phyloP scores from a whole-genome alignment of 2,888 invertebrate species.

The Vanessa cardui region DNA sequence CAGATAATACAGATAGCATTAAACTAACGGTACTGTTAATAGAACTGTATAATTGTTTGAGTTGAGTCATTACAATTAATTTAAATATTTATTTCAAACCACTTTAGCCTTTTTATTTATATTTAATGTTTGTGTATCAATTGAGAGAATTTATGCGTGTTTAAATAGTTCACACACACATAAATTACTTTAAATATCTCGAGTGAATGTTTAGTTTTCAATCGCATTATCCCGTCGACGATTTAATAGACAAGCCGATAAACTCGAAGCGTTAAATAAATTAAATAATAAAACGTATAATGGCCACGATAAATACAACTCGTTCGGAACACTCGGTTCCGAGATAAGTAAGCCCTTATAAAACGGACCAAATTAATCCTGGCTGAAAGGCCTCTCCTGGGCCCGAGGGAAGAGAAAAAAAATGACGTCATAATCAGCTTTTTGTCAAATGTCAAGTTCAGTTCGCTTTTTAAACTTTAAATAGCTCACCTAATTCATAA shows the following conservation, averaged over 20 bases:
- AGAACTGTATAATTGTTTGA: neutral
- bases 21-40: neutral
- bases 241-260: slow-evolving; percentile 80
- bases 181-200: slow-evolving; percentile 35
- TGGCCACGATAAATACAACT: slow-evolving; percentile 80
- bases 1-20: too few relatives aligned
- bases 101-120: slow-evolving; percentile 3
- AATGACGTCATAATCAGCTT: slow-evolving; percentile 82
- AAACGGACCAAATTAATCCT: slow-evolving; percentile 80
- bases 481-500: slow-evolving; percentile 68
- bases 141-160: slow-evolving; percentile 22
- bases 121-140: slow-evolving; percentile 16
- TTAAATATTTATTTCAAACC: slow-evolving; percentile 5
- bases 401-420: slow-evolving; percentile 63
- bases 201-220: slow-evolving; percentile 65
- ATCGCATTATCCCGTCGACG: slow-evolving; percentile 74
- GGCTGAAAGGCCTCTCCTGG: slow-evolving; percentile 67
- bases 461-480: slow-evolving; percentile 73
- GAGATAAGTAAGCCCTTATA: slow-evolving; percentile 81
- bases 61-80: slow-evolving; percentile 3
- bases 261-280: slow-evolving; percentile 79
- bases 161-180: slow-evolving; percentile 22
- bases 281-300: slow-evolving; percentile 83
- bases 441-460: slow-evolving; percentile 78
- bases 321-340: slow-evolving; percentile 68